A percentile compares a stretch with the other conserved stretches of the same genome.
Conservation (phyloP, 2,888 invertebrate species). For the Stenotaenia linearis region DNA sequence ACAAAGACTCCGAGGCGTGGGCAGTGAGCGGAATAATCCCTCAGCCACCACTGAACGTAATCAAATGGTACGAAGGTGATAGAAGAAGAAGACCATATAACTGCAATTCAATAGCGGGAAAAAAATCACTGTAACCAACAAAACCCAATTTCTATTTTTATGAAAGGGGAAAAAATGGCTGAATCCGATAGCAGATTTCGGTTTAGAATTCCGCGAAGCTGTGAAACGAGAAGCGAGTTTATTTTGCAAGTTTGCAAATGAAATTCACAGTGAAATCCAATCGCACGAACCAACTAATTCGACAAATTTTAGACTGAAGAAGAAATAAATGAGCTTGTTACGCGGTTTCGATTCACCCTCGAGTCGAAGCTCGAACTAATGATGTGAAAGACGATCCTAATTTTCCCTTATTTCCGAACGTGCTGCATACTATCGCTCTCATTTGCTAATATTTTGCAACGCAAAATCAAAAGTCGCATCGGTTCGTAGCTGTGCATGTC, state of each 20-base stretch:
- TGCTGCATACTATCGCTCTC: no score
- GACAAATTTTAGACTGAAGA: background rate
- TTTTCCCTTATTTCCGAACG: background rate
- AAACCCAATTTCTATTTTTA: background rate
- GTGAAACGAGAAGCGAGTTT: background rate
- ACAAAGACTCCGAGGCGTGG: constrained; percentile 13
- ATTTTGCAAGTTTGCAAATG: constrained; percentile 6
- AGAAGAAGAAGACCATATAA: background rate
- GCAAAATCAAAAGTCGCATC: background rate
- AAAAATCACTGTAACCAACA: background rate
- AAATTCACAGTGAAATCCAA: constrained; percentile 3
- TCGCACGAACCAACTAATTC: background rate
- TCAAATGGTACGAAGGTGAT: constrained; percentile 16
- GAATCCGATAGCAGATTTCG: background rate
- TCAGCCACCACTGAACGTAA: constrained; percentile 7
- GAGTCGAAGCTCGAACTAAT: background rate
- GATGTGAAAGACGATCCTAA: background rate
- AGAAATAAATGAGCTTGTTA: constrained; percentile 8
- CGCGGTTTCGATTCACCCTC: background rate
- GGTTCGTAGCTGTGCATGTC: background rate
- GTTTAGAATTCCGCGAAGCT: background rate
- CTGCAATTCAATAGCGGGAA: background rate
- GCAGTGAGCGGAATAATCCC: constrained; percentile 21
- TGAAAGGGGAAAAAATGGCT: background rate
- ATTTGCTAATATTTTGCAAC: background rate